phyloP scores from a whole-genome alignment of 2,113 vertebrate species.

The Brachypodius melanocephalos region DNA sequence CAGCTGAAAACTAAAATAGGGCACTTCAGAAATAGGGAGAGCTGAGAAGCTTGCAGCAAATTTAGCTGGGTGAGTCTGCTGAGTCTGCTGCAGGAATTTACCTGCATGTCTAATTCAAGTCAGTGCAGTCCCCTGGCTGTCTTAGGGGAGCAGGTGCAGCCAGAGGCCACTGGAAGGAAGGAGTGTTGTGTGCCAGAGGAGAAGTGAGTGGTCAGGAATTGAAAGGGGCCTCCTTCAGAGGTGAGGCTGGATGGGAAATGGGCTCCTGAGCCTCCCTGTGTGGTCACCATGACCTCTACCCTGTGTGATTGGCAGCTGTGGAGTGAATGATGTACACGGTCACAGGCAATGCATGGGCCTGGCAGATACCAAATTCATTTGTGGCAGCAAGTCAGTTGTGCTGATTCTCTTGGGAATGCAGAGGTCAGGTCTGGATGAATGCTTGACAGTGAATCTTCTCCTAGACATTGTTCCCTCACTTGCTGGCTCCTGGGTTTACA shows the following conservation, averaged over 20 bases:
- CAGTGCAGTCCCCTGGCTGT: rapidly evolving
- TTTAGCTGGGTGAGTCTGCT: neutral
- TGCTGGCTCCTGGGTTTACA: neutral
- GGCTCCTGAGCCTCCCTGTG: neutral
- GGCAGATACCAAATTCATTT: neutral
- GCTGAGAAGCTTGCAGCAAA: neutral
- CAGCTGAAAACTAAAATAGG: neutral
- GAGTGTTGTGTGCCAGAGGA: neutral
- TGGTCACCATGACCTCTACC: neutral
- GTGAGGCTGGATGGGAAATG: neutral
- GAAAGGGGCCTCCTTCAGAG: neutral
- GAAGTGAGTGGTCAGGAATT: rapidly evolving
- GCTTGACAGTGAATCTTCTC: neutral
- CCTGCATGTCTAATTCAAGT: neutral
- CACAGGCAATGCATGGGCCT: rapidly evolving
- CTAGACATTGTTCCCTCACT: neutral
- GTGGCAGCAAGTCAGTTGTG: neutral
- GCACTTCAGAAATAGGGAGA: neutral
- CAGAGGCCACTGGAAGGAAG: neutral
- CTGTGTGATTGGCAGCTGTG: neutral
- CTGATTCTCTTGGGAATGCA: neutral
- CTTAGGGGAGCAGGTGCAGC: neutral
- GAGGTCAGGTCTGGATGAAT: neutral
- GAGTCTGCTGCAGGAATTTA: neutral
- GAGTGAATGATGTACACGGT: neutral